Conservation (phyloP, 2,797 vertebrate genomes). For the Trachops cirrhosus region DNA sequence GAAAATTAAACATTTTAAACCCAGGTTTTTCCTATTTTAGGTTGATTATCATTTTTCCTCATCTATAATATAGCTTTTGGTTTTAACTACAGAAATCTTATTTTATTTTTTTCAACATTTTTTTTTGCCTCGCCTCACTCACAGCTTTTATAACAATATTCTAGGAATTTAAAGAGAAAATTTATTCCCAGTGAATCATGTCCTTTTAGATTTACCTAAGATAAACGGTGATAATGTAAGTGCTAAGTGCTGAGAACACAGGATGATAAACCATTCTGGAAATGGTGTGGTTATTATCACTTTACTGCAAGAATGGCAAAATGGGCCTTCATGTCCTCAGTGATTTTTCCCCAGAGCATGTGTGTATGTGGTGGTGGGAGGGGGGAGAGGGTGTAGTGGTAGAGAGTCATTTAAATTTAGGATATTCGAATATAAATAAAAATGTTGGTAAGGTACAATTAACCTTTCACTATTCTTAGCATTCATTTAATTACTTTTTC, state of each 20-base stretch:
- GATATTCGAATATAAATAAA: neutral
- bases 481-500: neutral
- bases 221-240: neutral
- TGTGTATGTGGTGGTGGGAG: neutral
- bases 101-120: constrained; percentile 38
- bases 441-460: neutral
- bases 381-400: neutral
- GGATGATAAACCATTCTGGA: neutral
- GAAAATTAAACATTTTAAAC: constrained; percentile 23
- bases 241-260: neutral
- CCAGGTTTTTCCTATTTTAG: neutral
- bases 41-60: neutral
- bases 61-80: constrained; percentile 10
- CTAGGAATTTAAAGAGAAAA: constrained; percentile 19
- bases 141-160: neutral
- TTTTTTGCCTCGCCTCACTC: neutral
- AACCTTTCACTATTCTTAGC: neutral
- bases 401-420: neutral
- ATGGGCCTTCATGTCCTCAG: neutral
- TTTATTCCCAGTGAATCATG: neutral
- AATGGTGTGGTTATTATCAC: neutral
- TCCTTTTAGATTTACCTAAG: neutral
- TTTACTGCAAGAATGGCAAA: neutral
- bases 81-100: constrained; percentile 45
- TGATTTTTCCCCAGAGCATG: neutral